Conservation (phyloP, 2,113 vertebrate species). For the Poecilia latipinna region DNA sequence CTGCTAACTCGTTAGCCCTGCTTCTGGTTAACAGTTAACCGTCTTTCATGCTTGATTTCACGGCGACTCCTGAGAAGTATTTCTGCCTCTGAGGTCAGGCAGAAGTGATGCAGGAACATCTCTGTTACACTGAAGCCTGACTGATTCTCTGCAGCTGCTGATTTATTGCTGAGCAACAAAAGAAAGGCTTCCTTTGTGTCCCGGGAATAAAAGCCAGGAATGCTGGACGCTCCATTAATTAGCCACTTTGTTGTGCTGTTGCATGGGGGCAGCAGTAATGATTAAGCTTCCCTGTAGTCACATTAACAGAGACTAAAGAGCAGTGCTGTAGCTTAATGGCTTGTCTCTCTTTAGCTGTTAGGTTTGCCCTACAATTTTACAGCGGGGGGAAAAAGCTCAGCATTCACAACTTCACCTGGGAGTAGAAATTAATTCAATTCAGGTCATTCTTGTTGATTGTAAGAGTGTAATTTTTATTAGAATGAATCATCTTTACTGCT, state of each 20-base stretch:
- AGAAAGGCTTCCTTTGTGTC: constrained; percentile 71
- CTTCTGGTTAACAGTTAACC: constrained; percentile 67
- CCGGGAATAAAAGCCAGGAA: constrained; percentile 71
- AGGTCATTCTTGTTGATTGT: neutral
- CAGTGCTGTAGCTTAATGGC: neutral
- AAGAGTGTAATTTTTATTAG: neutral
- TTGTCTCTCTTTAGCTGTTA: neutral
- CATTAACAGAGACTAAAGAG: neutral
- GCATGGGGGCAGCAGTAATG: constrained; percentile 61
- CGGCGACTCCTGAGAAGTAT: constrained; percentile 35
- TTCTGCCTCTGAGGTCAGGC: constrained; percentile 47
- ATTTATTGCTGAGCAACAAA: constrained; percentile 70
- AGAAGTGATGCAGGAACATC: constrained; percentile 40
- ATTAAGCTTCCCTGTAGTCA: constrained; percentile 56
- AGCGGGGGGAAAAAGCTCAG: neutral
- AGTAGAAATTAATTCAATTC: neutral
- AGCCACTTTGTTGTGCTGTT: constrained; percentile 59
- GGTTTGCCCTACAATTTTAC: neutral
- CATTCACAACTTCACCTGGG: neutral
- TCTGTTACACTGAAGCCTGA: constrained; percentile 46
- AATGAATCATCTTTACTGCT: neutral
- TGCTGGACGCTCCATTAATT: constrained; percentile 77
- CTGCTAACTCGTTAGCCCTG: neutral
- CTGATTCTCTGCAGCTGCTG: constrained; percentile 59
- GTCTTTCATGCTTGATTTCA: constrained; percentile 43